These are phyloP conservation scores for Drosophila leonis DNA, from an alignment of 2,888 invertebrate genomes.

Conservation along the genomic window DNA sequence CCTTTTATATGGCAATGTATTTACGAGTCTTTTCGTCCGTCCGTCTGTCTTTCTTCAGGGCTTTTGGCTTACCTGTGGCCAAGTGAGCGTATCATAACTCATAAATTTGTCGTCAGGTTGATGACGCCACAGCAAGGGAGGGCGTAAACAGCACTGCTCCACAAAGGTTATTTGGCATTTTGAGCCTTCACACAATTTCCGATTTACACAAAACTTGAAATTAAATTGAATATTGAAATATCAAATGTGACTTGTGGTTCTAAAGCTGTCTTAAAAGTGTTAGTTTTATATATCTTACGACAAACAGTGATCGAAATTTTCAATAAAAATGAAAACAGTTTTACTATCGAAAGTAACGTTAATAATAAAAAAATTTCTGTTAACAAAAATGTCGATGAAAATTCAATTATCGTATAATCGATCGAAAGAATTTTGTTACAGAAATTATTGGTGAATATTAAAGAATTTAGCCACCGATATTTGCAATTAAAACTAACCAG, in stretches of 20 bases:
- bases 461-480: too few species aligned
- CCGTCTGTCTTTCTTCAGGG: conserved; percentile 14
- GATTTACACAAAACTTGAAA: background rate
- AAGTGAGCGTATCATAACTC: conserved; percentile 54
- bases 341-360: too few species aligned
- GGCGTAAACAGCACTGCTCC: conserved; percentile 25
- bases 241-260: background rate
- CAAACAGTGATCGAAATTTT: too few species aligned
- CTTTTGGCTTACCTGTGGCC: conserved; percentile 24
- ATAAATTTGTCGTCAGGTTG: conserved; percentile 66
- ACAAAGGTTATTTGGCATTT: conserved; percentile 6
- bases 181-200: background rate
- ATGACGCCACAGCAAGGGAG: conserved; percentile 47
- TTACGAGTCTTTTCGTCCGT: conserved; percentile 40
- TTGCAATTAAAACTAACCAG: too few species aligned
- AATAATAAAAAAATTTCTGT: too few species aligned
- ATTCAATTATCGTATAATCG: too few species aligned
- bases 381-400: too few species aligned
- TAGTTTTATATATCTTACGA: background rate
- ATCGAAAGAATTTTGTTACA: too few species aligned
- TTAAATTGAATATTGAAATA: background rate
- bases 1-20: conserved; percentile 48
- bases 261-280: background rate
- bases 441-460: too few species aligned
- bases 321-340: too few species aligned